Percentiles rank a stretch among this genome's conserved stretches.
phyloP scores from a whole-genome alignment of 1,140 invertebrate species.

The Myzus persicae region DNA sequence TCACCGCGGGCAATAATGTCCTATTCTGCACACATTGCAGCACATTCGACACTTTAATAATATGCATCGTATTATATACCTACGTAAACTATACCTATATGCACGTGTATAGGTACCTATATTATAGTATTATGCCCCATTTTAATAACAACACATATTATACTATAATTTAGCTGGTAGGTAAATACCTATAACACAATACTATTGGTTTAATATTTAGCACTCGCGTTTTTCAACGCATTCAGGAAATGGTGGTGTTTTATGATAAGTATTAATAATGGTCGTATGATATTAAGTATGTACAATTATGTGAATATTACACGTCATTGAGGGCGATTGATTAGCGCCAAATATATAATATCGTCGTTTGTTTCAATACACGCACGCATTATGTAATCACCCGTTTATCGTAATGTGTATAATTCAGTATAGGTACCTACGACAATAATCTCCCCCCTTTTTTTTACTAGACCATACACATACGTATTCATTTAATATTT shows the following conservation, averaged over 20 bases:
- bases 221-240: neutral
- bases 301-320: neutral
- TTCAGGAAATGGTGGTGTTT: neutral
- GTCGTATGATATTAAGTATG: neutral
- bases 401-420: neutral
- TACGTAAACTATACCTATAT: neutral
- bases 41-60: neutral
- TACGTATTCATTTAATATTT: neutral
- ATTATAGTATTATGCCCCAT: neutral
- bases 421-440: neutral
- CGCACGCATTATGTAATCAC: neutral
- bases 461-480: neutral
- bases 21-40: neutral
- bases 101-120: no score
- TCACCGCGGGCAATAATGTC: neutral
- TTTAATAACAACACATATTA: slow-evolving; percentile 14
- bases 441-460: neutral
- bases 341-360: neutral
- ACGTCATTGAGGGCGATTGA: neutral
- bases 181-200: neutral
- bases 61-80: neutral
- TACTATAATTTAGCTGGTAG: neutral
- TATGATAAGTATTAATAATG: neutral
- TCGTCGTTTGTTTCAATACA: neutral
- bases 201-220: neutral